Conservation (phyloP, 2,797 vertebrate genomes). For the Mormyrus hasselquistii region DNA sequence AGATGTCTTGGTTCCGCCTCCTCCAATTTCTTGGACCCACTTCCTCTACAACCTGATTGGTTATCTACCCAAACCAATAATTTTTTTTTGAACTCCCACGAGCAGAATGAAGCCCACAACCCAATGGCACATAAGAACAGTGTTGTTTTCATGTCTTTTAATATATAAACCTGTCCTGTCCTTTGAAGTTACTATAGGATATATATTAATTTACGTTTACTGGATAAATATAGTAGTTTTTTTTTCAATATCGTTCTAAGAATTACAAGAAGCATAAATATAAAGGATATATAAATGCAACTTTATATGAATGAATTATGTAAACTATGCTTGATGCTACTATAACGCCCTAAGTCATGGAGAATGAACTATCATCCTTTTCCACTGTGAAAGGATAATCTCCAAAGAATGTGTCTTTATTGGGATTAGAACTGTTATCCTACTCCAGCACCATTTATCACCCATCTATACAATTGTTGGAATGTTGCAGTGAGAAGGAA, state of each 20-base stretch:
- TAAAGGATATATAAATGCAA: not conserved
- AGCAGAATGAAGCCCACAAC: not conserved
- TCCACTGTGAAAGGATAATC: not conserved
- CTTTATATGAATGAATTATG: not conserved
- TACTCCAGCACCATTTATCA: not conserved
- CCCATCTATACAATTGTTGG: not conserved
- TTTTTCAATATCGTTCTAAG: not conserved
- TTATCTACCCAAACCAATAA: not conserved
- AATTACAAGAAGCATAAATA: not conserved
- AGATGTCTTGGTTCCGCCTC: not conserved
- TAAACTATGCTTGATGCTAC: not conserved
- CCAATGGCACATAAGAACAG: not conserved
- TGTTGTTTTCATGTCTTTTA: not conserved
- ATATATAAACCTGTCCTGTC: not conserved
- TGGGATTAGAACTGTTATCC: not conserved
- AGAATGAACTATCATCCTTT: not conserved
- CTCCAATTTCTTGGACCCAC: not conserved
- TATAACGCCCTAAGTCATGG: not conserved
- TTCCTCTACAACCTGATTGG: not conserved
- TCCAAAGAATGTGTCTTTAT: not conserved
- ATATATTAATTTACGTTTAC: not conserved
- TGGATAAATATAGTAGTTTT: not conserved
- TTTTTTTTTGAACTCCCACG: not conserved
- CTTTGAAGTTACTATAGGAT: not conserved
- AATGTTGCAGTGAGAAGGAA: not conserved